Evolutionary conservation across 2,113 vertebrate genomes (phyloP).

Genomic region (Clinocottus analis): DNA sequence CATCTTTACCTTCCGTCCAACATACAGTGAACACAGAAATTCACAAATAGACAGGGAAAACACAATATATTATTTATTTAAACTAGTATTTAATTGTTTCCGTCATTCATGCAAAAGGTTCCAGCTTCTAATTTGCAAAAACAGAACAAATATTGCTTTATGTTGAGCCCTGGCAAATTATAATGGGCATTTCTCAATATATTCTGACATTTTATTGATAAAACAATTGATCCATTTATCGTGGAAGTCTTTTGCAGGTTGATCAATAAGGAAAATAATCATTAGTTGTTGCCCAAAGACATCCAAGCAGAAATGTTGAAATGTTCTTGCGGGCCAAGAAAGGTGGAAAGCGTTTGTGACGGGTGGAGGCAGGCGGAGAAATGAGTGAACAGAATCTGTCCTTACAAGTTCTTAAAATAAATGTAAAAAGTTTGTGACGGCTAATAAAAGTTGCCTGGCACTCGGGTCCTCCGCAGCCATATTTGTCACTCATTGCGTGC

Average conservation of each 20-base stretch:
- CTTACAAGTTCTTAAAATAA: constrained; percentile 12
- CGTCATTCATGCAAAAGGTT: background rate
- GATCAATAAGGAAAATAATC: background rate
- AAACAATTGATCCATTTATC: background rate
- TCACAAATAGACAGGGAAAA: background rate
- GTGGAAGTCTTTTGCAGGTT: background rate
- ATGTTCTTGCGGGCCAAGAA: background rate
- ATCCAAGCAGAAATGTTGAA: background rate
- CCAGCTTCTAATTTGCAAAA: background rate
- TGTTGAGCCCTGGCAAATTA: background rate
- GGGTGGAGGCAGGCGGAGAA: background rate
- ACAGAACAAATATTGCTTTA: background rate
- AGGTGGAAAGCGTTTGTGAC: background rate
- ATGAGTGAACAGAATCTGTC: background rate
- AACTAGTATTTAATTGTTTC: background rate
- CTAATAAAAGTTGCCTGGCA: background rate
- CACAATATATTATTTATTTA: too few relatives aligned
- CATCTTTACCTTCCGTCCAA: background rate
- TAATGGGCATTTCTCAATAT: background rate
- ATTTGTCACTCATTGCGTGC: constrained; percentile 52
- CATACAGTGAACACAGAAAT: background rate
- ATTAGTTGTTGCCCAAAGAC: background rate
- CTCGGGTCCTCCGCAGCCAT: constrained; percentile 35
- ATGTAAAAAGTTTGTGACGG: constrained; percentile 3
- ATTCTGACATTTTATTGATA: background rate